Evolutionary conservation across 2,888 invertebrate species (phyloP).

Genomic region (Acronicta alni): DNA sequence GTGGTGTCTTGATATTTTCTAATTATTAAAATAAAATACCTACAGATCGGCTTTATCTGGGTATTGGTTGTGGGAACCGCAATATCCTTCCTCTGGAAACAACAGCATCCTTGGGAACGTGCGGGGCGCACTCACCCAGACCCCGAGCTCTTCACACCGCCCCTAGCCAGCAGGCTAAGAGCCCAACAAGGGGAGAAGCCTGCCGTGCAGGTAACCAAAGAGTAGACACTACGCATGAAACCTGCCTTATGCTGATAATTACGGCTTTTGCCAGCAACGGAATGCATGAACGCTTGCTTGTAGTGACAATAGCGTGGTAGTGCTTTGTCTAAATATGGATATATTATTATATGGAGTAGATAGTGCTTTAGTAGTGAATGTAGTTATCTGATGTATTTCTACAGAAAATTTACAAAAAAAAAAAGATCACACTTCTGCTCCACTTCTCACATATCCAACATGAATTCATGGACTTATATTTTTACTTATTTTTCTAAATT

Average conservation of each 20-base stretch:
- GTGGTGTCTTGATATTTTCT: too few relatives aligned
- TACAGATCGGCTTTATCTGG: conserved; percentile 81
- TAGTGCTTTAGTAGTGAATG: too few relatives aligned
- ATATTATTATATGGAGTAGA: too few relatives aligned
- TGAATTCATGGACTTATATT: too few relatives aligned
- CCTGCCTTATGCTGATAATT: conserved; percentile 1
- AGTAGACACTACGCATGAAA: conserved; percentile 37
- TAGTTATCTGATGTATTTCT: too few relatives aligned
- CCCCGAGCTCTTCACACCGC: conserved; percentile 82
- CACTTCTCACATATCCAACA: too few relatives aligned
- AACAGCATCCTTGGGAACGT: conserved; percentile 79
- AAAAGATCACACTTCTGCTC: too few relatives aligned
- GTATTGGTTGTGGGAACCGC: conserved; percentile 75
- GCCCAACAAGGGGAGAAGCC: conserved; percentile 61
- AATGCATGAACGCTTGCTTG: conserved; percentile 26
- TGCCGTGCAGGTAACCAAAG: conserved; percentile 68
- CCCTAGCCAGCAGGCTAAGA: conserved; percentile 71
- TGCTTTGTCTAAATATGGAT: too few relatives aligned
- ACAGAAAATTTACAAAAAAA: too few relatives aligned
- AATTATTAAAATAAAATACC: conserved; percentile 4
- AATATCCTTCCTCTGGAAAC: conserved; percentile 75
- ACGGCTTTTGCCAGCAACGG: conserved; percentile 4
- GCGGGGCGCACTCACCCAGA: conserved; percentile 72
- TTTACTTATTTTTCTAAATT: too few relatives aligned
- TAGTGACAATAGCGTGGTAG: too few relatives aligned